A percentile compares a stretch with the other conserved stretches of the same genome.
Evolutionary conservation across 2,888 invertebrate genomes (phyloP).

Genomic region (Synanthedon andrenaeformis): DNA sequence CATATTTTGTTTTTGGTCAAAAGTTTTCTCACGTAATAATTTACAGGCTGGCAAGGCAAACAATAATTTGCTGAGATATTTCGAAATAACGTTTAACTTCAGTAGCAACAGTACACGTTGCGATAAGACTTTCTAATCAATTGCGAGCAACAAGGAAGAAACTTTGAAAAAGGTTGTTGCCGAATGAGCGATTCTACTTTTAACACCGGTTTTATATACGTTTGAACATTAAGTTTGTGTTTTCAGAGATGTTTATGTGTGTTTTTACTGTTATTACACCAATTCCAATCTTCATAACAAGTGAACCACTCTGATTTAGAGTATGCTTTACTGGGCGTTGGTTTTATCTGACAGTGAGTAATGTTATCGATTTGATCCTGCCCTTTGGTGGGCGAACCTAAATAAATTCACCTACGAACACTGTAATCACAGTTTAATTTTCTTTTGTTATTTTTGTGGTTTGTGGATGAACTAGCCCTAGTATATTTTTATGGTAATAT

Average conservation of each 20-base stretch:
- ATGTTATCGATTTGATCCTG: constrained; percentile 3
- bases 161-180: neutral
- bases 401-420: neutral
- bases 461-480: neutral
- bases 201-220: constrained; percentile 11
- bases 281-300: constrained; percentile 33
- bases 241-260: constrained; percentile 17
- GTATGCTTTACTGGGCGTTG: constrained; percentile 10
- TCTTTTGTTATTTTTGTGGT: neutral
- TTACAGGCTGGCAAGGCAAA: no score
- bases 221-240: constrained; percentile 18
- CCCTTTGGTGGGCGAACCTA: neutral
- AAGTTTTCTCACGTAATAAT: no score
- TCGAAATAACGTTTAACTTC: no score
- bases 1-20: no score
- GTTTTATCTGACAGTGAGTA: constrained; percentile 15
- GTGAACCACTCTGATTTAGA: constrained; percentile 12
- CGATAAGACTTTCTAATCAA: no score
- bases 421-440: neutral
- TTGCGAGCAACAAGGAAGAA: neutral
- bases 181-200: constrained; percentile 4
- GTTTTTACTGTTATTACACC: constrained; percentile 32
- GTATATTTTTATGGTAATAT: neutral
- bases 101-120: no score
- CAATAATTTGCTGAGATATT: no score